Evolutionary conservation across 2,797 vertebrate species (phyloP).

Genomic region (Pseudochaenichthys georgianus): DNA sequence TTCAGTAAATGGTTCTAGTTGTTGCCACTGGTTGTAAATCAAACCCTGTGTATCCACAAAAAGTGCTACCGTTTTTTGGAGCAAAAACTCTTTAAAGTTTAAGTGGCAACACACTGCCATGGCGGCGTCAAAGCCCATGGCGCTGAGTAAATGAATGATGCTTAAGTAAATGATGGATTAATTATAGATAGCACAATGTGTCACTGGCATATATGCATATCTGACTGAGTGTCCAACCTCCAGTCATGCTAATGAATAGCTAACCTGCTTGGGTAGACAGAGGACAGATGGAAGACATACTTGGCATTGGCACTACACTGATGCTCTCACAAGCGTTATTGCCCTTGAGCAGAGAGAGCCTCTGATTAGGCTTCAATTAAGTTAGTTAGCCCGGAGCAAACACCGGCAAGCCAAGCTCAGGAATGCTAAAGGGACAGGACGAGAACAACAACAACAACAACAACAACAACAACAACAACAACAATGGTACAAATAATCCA

Average conservation of each 20-base stretch:
- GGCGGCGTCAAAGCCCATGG: conserved; percentile 43
- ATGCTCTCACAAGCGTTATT: conserved; percentile 47
- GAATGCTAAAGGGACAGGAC: conserved; percentile 30
- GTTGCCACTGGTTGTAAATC: background rate
- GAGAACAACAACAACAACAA: conserved; percentile 37
- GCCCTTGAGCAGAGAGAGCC: conserved; percentile 57
- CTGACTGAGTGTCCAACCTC: conserved; percentile 54
- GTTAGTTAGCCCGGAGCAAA: conserved; percentile 48
- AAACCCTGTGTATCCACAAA: conserved; percentile 22
- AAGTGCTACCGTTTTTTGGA: conserved; percentile 25
- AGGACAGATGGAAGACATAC: conserved; percentile 62
- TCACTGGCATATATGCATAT: conserved; percentile 52
- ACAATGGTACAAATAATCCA: conserved; percentile 14
- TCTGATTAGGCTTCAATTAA: conserved; percentile 66
- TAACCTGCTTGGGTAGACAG: conserved; percentile 55
- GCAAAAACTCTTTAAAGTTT: conserved; percentile 59
- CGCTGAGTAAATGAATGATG: conserved; percentile 71
- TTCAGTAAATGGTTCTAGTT: background rate
- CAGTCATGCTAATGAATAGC: conserved; percentile 53
- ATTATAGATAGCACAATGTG: conserved; percentile 71
- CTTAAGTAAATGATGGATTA: conserved; percentile 76
- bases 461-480: conserved; percentile 6
- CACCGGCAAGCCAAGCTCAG: conserved; percentile 33
- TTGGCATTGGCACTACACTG: conserved; percentile 40
- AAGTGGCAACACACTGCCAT: conserved; percentile 49